Evolutionary conservation across 2,797 vertebrate genomes (phyloP).

Genomic region (Tokudaia muenninki): DNA sequence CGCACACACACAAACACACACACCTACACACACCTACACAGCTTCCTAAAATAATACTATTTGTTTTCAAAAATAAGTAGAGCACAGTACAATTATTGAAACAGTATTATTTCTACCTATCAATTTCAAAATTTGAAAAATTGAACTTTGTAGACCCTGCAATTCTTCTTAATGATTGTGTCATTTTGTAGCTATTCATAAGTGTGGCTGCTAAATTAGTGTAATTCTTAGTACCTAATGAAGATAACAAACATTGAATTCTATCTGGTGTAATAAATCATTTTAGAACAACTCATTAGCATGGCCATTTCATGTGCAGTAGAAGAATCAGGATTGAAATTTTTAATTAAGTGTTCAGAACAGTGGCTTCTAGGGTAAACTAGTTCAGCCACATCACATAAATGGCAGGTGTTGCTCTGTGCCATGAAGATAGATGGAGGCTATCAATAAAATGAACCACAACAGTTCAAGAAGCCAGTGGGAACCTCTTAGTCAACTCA

Average conservation of each 20-base stretch:
- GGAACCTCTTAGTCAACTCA: slow-evolving; percentile 61
- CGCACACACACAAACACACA: neutral
- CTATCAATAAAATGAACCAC: slow-evolving; percentile 67
- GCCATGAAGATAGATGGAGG: slow-evolving; percentile 57
- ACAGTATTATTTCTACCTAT: neutral
- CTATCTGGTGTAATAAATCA: neutral
- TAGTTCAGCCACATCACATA: neutral
- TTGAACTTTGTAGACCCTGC: neutral
- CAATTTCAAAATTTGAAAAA: slow-evolving; percentile 19
- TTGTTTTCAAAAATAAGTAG: neutral
- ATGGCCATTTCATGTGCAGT: neutral
- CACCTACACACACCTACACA: neutral
- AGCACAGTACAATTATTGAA: neutral
- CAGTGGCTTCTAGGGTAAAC: neutral
- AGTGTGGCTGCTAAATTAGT: slow-evolving; percentile 30
- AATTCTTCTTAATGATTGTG: slow-evolving; percentile 8
- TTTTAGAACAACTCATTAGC: neutral
- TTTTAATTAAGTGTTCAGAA: slow-evolving; percentile 65
- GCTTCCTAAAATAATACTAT: neutral
- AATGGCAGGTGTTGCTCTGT: slow-evolving; percentile 50
- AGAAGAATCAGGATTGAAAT: slow-evolving; percentile 26
- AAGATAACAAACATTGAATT: slow-evolving; percentile 10
- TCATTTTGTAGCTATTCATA: neutral
- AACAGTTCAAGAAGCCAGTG: slow-evolving; percentile 57
- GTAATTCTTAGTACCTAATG: slow-evolving; percentile 23